Conservation (phyloP, 2,797 vertebrate genomes). For the Loris lydekkerianus region DNA sequence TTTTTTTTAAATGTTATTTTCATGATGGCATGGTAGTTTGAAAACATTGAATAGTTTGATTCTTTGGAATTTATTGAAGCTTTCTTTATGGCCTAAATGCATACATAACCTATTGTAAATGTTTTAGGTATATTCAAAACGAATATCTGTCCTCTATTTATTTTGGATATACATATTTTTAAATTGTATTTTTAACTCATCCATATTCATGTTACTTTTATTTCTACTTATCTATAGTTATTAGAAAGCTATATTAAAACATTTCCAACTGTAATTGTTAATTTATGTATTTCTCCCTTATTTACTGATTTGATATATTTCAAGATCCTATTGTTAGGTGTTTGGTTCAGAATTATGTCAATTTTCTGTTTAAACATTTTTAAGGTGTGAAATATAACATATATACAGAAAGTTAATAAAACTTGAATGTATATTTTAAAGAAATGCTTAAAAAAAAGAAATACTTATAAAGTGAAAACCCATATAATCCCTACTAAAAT, state of each 20-base stretch:
- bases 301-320: conserved; percentile 22
- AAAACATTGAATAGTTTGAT: background rate
- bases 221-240: background rate
- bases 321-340: background rate
- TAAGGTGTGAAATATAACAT: conserved; percentile 37
- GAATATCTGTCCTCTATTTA: background rate
- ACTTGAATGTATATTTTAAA: background rate
- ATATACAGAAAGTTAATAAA: background rate
- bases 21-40: background rate
- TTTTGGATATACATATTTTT: background rate
- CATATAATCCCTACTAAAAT: background rate
- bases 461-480: background rate
- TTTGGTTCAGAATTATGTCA: background rate
- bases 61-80: conserved; percentile 30
- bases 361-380: conserved; percentile 38
- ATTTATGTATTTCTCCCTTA: conserved; percentile 20
- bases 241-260: conserved; percentile 17
- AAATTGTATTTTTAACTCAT: conserved; percentile 10
- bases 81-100: background rate
- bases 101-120: background rate
- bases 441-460: conserved; percentile 42
- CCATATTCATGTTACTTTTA: background rate
- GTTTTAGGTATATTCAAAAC: background rate
- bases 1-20: background rate
- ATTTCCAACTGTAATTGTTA: background rate